These are phyloP conservation scores for Anastatus disparis DNA, from an alignment of 1,140 invertebrate species.

Conservation along the genomic window DNA sequence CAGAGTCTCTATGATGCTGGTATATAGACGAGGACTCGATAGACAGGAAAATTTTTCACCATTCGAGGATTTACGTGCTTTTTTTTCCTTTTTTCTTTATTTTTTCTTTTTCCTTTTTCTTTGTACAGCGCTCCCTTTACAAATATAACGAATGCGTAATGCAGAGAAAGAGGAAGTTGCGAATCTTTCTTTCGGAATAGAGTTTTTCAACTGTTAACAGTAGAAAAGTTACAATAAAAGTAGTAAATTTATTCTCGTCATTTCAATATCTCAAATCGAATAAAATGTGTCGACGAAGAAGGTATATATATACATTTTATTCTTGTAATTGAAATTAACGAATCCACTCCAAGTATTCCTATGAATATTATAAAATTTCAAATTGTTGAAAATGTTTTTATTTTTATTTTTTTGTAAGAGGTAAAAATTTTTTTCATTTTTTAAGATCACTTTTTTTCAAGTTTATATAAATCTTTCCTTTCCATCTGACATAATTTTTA, in stretches of 20 bases:
- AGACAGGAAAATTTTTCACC: slow-evolving; percentile 10
- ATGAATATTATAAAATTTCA: too few relatives aligned
- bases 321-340: too few relatives aligned
- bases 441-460: too few relatives aligned
- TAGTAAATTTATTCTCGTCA: background rate
- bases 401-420: too few relatives aligned
- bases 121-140: background rate
- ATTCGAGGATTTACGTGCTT: background rate
- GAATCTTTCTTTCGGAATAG: background rate
- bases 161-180: background rate
- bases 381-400: too few relatives aligned
- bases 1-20: background rate
- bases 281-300: too few relatives aligned
- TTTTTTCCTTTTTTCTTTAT: background rate
- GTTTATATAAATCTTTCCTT: too few relatives aligned
- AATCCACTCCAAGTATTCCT: too few relatives aligned
- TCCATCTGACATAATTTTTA: background rate
- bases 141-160: background rate
- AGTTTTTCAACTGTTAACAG: background rate
- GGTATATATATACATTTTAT: too few relatives aligned
- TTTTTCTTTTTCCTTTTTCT: background rate
- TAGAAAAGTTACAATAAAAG: too few relatives aligned
- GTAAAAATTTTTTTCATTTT: too few relatives aligned
- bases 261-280: too few relatives aligned
- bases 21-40: background rate